Evolutionary conservation across 2,113 vertebrate species (phyloP).

Genomic region (Pavo muticus): DNA sequence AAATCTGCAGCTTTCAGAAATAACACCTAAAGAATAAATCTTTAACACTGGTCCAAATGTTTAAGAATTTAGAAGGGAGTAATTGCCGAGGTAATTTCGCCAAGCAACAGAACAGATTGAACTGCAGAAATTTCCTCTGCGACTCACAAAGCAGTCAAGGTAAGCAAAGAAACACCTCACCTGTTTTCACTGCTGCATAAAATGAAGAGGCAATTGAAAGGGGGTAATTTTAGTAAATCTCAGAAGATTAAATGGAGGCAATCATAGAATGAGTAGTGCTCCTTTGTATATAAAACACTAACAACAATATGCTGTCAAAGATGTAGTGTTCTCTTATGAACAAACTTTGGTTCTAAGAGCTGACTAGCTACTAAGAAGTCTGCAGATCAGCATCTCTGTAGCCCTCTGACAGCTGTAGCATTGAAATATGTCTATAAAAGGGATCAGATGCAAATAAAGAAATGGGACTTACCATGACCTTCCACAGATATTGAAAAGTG

Average conservation of each 20-base stretch:
- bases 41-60: constrained; percentile 7
- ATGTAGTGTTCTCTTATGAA: constrained; percentile 29
- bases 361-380: constrained; percentile 36
- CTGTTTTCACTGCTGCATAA: constrained; percentile 24
- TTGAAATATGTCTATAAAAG: constrained; percentile 46
- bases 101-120: background rate
- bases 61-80: background rate
- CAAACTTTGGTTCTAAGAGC: background rate
- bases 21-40: constrained; percentile 27
- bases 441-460: constrained; percentile 54
- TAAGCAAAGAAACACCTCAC: constrained; percentile 20
- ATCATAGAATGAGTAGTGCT: constrained; percentile 21
- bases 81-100: constrained; percentile 8
- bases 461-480: constrained; percentile 41
- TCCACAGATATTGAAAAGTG: constrained; percentile 55
- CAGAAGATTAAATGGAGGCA: constrained; percentile 49
- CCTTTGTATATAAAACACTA: constrained; percentile 62
- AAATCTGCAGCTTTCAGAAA: constrained; percentile 43
- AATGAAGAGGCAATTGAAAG: constrained; percentile 15
- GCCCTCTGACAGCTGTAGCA: constrained; percentile 37
- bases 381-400: constrained; percentile 53
- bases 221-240: constrained; percentile 52
- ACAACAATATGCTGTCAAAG: constrained; percentile 42
- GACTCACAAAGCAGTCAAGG: constrained; percentile 15
- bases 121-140: background rate